A percentile compares a stretch with the other conserved stretches of the same genome.
These are phyloP conservation scores for Odocoileus hemionus DNA, from an alignment of 2,113 vertebrate species.

Conservation along the genomic window DNA sequence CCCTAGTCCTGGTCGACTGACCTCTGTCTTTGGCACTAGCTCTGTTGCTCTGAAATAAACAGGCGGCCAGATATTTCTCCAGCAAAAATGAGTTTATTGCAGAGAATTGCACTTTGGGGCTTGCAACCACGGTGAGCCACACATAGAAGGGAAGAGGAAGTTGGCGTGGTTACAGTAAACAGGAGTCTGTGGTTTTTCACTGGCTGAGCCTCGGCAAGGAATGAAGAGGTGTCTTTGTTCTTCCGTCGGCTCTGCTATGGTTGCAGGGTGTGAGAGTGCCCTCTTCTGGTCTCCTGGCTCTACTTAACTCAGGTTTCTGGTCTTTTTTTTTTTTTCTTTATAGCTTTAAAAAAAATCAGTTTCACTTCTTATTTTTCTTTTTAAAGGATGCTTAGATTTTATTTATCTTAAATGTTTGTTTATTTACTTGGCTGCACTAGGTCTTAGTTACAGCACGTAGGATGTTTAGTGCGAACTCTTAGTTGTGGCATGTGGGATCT, in stretches of 20 bases:
- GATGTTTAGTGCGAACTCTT: neutral
- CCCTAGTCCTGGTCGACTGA: no score
- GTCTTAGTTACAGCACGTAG: neutral
- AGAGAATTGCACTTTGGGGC: neutral
- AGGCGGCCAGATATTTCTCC: neutral
- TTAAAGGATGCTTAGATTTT: neutral
- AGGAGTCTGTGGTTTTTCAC: neutral
- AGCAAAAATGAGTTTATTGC: neutral
- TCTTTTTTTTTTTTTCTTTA: neutral
- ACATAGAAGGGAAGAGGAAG: neutral
- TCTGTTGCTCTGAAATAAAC: neutral
- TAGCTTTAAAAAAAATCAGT: neutral
- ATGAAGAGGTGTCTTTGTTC: neutral
- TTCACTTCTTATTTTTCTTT: neutral
- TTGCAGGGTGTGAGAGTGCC: neutral
- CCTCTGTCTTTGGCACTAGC: neutral
- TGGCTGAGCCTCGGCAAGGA: fast-evolving
- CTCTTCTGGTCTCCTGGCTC: neutral
- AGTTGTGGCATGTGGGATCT: neutral
- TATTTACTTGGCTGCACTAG: neutral
- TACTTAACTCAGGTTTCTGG: neutral
- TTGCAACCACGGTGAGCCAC: neutral
- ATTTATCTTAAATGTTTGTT: neutral
- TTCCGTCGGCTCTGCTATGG: neutral
- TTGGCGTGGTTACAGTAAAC: neutral